Percentiles rank a stretch among this genome's conserved stretches.
Evolutionary conservation across 2,113 vertebrate genomes (phyloP).

Genomic region (Charina bottae): DNA sequence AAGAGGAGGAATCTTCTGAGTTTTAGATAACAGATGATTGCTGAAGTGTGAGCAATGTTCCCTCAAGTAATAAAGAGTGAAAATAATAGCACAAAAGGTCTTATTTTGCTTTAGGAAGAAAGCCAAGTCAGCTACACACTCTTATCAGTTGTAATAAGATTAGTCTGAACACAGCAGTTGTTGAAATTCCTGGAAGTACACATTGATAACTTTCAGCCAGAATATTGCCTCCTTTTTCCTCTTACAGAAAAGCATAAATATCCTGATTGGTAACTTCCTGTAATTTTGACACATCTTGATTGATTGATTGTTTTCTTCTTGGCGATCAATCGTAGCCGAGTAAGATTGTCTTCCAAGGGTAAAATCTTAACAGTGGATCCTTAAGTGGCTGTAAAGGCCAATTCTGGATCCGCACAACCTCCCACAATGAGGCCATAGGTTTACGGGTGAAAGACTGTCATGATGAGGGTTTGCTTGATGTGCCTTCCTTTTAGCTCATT

Average conservation of each 20-base stretch:
- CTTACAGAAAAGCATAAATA: not conserved
- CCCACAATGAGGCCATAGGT: no score
- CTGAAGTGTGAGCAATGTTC: slow-evolving; percentile 33
- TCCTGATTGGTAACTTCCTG: not conserved
- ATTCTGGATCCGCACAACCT: no score
- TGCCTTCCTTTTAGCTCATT: no score
- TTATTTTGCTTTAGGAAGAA: slow-evolving; percentile 2
- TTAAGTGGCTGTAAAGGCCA: no score
- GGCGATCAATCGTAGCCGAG: no score
- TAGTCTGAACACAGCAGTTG: not conserved
- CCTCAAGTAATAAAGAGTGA: not conserved
- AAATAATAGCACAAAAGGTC: not conserved
- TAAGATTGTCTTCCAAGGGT: no score
- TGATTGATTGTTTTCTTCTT: no score
- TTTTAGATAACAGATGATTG: slow-evolving; percentile 20
- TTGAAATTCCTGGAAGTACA: not conserved
- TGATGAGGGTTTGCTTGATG: no score
- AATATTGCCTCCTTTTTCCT: not conserved
- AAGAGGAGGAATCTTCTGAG: not conserved
- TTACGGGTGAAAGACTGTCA: no score
- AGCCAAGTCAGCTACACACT: not conserved
- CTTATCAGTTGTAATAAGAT: not conserved
- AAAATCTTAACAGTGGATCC: no score
- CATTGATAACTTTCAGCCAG: not conserved
- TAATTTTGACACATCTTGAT: not conserved